Evolutionary conservation across 2,113 vertebrate genomes (phyloP), one percentile per base, ranked within the genome.

Genomic region (Passer montanus): DNA sequence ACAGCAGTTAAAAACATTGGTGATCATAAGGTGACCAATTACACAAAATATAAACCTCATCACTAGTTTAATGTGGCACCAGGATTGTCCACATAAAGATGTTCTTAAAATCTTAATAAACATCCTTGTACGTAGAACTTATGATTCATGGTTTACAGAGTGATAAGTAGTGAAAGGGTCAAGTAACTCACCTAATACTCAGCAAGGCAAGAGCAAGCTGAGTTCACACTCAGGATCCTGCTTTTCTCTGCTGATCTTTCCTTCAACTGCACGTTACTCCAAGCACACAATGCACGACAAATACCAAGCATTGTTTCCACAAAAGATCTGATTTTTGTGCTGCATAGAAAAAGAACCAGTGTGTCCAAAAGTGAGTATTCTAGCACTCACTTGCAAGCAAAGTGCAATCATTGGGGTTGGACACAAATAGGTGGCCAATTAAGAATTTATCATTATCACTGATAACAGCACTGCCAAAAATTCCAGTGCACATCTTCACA

Each of bases 111-210:
- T 63, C 59, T 90, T 74, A 77, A 46, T 64, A 85, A 91, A 76
- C 35, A 72, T 39, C 82, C 59, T 88, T 47, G 4, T 55, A 58
- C 6, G 6, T 30, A 76, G 30, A 52, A 73, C 0, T 0, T 22
- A 35, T 49, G 62, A 93, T 66, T 82, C 62, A 89, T 31, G 30
- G 77, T 91, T 94, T 95, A 63, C 80, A 82, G 58, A 89, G 59
- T 2, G 64, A 49, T 75, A 95, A 84, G 60, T 67, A 55, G 55
- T 79, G 39, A 70, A 74, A 75, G 35, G 35, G 47, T 49, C 64
- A 74, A 77, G 68, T 33, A 94, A 81, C 30, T 86, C 68, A 58
- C 39, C 50, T 58, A 62, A 1, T 50, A 69, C 31, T 35, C 55
- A 82, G 43, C 14, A 6, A 76, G 83, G 52, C 43, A 85, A 69